A percentile compares a stretch with the other conserved stretches of the same genome.
Conservation (phyloP, 2,797 vertebrate genomes). For the Alosa sapidissima region DNA sequence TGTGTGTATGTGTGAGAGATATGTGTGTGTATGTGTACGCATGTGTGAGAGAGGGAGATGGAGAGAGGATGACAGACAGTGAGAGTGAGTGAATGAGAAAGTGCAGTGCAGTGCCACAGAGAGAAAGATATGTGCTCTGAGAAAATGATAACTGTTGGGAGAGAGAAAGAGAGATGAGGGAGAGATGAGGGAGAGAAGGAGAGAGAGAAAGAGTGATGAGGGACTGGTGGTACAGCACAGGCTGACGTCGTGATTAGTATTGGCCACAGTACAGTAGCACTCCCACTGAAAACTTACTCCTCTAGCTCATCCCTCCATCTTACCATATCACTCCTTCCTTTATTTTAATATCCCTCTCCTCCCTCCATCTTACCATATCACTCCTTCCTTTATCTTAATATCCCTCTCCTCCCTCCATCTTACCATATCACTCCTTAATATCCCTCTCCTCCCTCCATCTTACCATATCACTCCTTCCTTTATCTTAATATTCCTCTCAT, state of each 20-base stretch:
- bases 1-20: conserved; percentile 5
- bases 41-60: neutral
- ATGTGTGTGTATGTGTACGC: neutral
- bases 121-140: too few relatives aligned
- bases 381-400: too few relatives aligned
- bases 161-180: neutral
- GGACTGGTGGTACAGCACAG: too few relatives aligned
- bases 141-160: too few relatives aligned
- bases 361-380: neutral
- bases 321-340: neutral
- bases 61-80: neutral
- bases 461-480: neutral
- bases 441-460: neutral
- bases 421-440: neutral
- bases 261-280: neutral
- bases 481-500: neutral
- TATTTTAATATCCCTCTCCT: neutral
- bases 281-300: neutral
- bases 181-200: neutral
- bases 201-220: neutral
- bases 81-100: neutral
- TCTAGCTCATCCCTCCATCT: neutral
- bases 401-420: neutral
- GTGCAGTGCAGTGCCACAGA: too few relatives aligned
- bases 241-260: neutral